Base-by-base conservation (phyloP, 92 coral and sea anemone genomes). In the Galaxea fascicularis region DNA sequence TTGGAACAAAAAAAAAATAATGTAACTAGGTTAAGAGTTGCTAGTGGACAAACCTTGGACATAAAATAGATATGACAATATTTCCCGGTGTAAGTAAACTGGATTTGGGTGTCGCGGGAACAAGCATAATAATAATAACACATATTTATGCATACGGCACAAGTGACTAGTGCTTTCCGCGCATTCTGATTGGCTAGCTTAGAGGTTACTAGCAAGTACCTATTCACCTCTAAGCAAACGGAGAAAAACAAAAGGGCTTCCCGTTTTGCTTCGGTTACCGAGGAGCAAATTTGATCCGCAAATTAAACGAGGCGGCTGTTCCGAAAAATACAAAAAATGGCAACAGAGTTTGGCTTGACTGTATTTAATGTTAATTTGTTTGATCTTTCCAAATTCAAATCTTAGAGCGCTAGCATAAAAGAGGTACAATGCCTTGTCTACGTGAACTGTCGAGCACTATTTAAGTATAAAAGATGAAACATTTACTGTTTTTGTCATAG, bases 351-450 rank as follows among this genome's bases (percentile, higher is more conserved):
- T 78, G 58, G 84, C 63, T 78, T 78, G 44, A 64, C 65, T 21
- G 29, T 62, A 31, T 31, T 51, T 78, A 3, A 41, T 28, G 66
- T 58, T 77, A 57, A 77, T 20, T 35, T 77, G 82, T 58, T 58
- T 58, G 17, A 77, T 77, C 82, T 54, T 53, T 74, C 65, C 79
- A 51, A 53, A 30, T 41, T 39, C 53, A 35, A 46, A 47, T 74
- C 6, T 74, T 47, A 53, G 35, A 69, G 74, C 74, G n/a, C n/a
- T n/a, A 54, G 18, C 60, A 73, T 73, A 73, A 73, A 52, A 71
- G 25, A 79, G 60, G 60, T 65, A 79, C 74, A 63, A 47, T 45
- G 41, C 84, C 84, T 65, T 79, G 84, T 65, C n/a, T 79, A 64
- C 74, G 84, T 63, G 73, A 65, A 79, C 84, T 65, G 41, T 65